phyloP scores from a whole-genome alignment of 2,888 invertebrate genomes.

The Synergus gifuensis region DNA sequence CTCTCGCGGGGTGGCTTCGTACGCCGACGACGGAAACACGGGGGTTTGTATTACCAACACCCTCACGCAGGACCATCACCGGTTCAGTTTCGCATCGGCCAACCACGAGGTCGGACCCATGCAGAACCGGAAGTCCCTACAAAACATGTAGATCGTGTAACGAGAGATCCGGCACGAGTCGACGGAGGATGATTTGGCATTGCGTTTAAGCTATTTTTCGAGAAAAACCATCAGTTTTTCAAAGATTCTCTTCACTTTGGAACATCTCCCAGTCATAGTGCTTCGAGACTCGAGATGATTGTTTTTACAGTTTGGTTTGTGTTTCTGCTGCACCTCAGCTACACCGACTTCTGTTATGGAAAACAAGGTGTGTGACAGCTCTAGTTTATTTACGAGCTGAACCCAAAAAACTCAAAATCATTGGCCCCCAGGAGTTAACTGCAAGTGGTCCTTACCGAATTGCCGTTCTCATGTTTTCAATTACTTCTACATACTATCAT shows the following conservation, averaged over 20 bases:
- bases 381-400: not conserved
- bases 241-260: conserved; percentile 19
- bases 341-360: conserved; percentile 65
- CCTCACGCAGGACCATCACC: conserved; percentile 49
- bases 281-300: conserved; percentile 54
- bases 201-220: conserved; percentile 17
- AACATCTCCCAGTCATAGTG: conserved; percentile 44
- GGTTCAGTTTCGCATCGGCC: conserved; percentile 67
- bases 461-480: too few relatives aligned
- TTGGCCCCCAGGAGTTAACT: too few relatives aligned
- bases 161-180: conserved; percentile 41
- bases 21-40: conserved; percentile 55
- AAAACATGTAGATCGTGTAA: conserved; percentile 61
- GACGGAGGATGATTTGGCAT: conserved; percentile 44
- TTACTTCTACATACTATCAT: too few relatives aligned
- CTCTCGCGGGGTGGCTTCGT: conserved; percentile 36
- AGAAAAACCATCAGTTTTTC: not conserved
- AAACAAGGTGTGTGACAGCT: conserved; percentile 67
- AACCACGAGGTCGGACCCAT: conserved; percentile 64
- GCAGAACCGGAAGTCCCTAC: conserved; percentile 55
- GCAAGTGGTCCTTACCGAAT: too few relatives aligned
- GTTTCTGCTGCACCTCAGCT: conserved; percentile 64
- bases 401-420: not conserved
- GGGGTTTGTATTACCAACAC: conserved; percentile 56
- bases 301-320: conserved; percentile 65